These are phyloP conservation scores for Entomyzon cyanotis DNA, from an alignment of 2,113 vertebrate genomes.

Conservation along the genomic window DNA sequence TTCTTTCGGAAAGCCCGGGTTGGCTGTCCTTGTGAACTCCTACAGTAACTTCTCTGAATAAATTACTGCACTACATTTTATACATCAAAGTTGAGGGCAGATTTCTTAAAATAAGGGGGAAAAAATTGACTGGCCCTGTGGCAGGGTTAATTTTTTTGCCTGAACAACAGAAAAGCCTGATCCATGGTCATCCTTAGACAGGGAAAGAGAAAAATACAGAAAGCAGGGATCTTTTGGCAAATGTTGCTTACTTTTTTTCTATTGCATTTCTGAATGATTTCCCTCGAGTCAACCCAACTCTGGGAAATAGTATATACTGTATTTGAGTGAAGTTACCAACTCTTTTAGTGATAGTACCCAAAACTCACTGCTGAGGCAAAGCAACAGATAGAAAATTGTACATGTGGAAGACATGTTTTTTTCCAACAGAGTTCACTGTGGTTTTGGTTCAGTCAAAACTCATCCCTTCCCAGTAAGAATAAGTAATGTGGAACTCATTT, in stretches of 20 bases:
- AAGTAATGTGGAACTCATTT: neutral
- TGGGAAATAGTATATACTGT: neutral
- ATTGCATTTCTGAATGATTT: neutral
- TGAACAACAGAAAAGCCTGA: neutral
- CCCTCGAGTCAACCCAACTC: neutral
- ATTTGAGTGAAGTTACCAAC: neutral
- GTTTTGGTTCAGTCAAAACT: neutral
- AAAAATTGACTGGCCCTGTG: rapidly evolving
- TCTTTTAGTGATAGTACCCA: neutral
- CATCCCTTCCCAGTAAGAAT: neutral
- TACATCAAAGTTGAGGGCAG: neutral
- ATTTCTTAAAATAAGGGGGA: neutral
- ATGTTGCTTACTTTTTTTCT: neutral
- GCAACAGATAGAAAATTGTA: neutral
- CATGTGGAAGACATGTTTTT: neutral
- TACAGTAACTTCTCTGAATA: neutral
- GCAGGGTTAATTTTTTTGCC: neutral
- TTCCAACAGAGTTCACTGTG: neutral
- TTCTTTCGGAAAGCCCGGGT: neutral
- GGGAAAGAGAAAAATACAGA: neutral
- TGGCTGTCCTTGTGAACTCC: neutral
- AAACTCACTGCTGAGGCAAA: neutral
- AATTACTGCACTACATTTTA: neutral
- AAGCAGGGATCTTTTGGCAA: neutral
- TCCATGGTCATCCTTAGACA: neutral